Evolutionary conservation across 2,888 invertebrate genomes (phyloP), one percentile per base, ranked within the genome.

Genomic region (Bembecia ichneumoniformis): DNA sequence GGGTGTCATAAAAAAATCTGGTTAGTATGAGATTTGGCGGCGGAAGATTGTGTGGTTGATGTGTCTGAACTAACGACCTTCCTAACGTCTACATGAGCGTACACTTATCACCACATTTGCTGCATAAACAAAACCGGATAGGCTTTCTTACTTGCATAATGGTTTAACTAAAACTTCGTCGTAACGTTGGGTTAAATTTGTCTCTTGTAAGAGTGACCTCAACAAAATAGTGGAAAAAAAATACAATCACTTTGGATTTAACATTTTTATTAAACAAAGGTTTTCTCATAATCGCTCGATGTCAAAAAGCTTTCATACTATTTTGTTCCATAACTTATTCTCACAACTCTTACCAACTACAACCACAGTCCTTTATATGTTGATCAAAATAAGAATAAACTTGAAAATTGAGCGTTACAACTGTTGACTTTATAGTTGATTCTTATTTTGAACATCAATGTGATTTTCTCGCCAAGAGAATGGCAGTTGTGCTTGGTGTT

Each of bases 281-380:
- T 82, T 79, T 76, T 77, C 66, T 64, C 62, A 74, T 66, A 64
- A 61, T 69, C 72, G 66, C 79, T 75, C 71, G 70, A 72, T 79
- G 76, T 76, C 78, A 77, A 67, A 77, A 79, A 76, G 72, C 74
- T 74, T 71, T 64, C 75, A 71, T 82, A 44, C 80, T 81, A 70
- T 63, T 83, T 84, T 83, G 83, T 84, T 87, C 84, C 84, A 78
- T 83, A 84, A 82, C 71, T 83, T 83, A 83, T 70, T 61, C 75
- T 75, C 82, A 77, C 74, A 74, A 72, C 82, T 76, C 80, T 79
- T 66, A 68, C 64, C 64, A 74, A 72, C 70, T 75, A 77, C 73
- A 70, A 72, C 68, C 68, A 75, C 71, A 77, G 75, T 79, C 75
- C 74, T 54, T 54, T 45, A 62, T 58, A 55, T 60, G 57, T 59